Conservation (phyloP, 2,113 vertebrate genomes). For the Clarias batrachus region DNA sequence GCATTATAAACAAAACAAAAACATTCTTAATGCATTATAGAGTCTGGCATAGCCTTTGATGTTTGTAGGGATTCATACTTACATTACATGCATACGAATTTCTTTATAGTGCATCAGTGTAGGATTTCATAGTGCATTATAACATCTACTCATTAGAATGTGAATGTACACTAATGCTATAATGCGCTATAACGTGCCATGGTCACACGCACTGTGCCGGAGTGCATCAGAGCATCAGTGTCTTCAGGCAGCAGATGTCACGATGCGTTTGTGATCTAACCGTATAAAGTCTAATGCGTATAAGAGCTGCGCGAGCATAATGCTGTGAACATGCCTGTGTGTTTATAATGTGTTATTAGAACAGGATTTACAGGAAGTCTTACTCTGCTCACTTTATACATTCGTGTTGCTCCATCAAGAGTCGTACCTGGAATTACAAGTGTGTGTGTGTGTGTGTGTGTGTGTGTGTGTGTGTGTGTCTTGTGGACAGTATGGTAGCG, state of each 20-base stretch:
- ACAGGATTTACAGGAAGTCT: background rate
- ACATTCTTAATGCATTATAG: background rate
- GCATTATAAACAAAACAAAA: background rate
- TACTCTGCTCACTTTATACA: background rate
- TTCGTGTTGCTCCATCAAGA: background rate
- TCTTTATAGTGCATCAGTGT: background rate
- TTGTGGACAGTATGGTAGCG: slow-evolving; percentile 82
- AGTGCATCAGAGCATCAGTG: background rate
- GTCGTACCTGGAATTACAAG: background rate
- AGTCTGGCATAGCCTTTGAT: background rate
- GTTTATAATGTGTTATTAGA: slow-evolving; percentile 3
- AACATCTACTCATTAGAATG: background rate
- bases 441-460: background rate
- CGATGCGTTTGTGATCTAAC: background rate
- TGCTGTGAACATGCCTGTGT: background rate
- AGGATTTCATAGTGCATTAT: background rate
- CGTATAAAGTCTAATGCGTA: background rate
- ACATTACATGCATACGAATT: background rate
- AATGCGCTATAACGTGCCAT: background rate
- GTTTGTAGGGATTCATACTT: background rate
- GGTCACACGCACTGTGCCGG: background rate
- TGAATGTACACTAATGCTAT: background rate
- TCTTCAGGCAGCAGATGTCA: background rate
- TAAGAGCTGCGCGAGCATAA: background rate
- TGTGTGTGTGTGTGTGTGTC: background rate